Conservation (phyloP, 1,140 invertebrate species). For the Zaprionus lachaisei region DNA sequence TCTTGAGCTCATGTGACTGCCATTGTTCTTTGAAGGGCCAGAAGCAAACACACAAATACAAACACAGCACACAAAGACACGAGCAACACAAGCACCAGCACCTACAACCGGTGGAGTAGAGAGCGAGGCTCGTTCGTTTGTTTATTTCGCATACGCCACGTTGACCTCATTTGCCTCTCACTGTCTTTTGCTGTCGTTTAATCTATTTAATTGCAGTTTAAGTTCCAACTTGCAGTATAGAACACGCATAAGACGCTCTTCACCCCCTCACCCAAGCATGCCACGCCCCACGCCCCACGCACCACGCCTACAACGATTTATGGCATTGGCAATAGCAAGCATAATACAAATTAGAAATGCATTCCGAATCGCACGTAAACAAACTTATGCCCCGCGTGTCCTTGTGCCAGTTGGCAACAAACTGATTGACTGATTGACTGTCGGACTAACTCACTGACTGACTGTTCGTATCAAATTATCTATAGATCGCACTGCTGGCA, state of each 20-base stretch:
- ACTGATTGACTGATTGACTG: conserved; percentile 23
- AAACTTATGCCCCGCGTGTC: conserved; percentile 50
- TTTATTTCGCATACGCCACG: conserved; percentile 37
- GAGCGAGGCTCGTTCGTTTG: conserved; percentile 25
- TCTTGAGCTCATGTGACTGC: conserved; percentile 25
- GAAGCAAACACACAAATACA: conserved; percentile 39
- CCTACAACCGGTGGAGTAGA: background rate
- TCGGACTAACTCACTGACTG: conserved; percentile 32
- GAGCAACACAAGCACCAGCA: background rate
- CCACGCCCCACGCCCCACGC: conserved; percentile 54
- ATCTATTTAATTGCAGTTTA: conserved; percentile 74
- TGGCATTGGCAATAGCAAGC: conserved; percentile 49
- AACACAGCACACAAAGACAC: background rate
- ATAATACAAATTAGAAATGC: conserved; percentile 77
- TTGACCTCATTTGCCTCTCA: conserved; percentile 61
- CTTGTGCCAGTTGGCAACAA: conserved; percentile 69
- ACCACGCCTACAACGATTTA: conserved; percentile 1
- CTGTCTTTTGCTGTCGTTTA: conserved; percentile 48
- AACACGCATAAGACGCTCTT: conserved; percentile 23
- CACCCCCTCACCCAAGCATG: background rate
- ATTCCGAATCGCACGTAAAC: conserved; percentile 53
- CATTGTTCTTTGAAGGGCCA: conserved; percentile 54
- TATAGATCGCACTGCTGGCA: conserved; percentile 72
- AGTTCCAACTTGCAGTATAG: conserved; percentile 8
- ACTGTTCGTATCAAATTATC: conserved; percentile 71